phyloP scores from a whole-genome alignment of 1,140 invertebrate genomes.

The Coboldia fuscipes region DNA sequence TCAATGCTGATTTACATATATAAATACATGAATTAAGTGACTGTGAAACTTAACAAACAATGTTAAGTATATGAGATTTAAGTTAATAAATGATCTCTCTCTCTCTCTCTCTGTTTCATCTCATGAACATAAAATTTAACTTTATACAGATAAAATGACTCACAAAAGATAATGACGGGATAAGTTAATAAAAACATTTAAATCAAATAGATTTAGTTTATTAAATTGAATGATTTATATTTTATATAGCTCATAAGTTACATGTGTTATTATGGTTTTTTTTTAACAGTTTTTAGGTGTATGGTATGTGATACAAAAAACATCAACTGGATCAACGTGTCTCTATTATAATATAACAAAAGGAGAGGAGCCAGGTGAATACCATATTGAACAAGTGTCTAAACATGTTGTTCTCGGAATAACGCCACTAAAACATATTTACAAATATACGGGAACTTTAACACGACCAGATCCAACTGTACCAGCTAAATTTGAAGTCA shows the following conservation, averaged over 20 bases:
- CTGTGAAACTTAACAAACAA: neutral
- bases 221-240: neutral
- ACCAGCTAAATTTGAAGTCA: slow-evolving; percentile 45
- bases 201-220: neutral
- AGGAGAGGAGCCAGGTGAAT: slow-evolving; percentile 40
- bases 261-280: neutral
- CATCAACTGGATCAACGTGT: slow-evolving; percentile 55
- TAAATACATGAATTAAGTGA: neutral
- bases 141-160: neutral
- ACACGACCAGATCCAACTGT: slow-evolving; percentile 39
- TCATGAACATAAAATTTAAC: neutral
- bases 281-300: slow-evolving; percentile 44
- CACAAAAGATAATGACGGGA: neutral
- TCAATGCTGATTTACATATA: neutral
- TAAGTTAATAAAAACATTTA: neutral
- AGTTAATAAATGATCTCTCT: neutral
- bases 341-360: slow-evolving; percentile 56
- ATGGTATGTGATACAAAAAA: slow-evolving; percentile 70
- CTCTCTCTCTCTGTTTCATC: neutral
- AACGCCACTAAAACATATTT: slow-evolving; percentile 47
- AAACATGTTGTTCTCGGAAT: slow-evolving; percentile 45
- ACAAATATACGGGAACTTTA: slow-evolving; percentile 46
- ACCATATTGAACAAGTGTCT: slow-evolving; percentile 45
- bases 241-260: neutral
- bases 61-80: neutral